Evolutionary conservation across 2,888 invertebrate species (phyloP), one percentile per base, ranked within the genome.

Genomic region (Drosophila prostipennis): DNA sequence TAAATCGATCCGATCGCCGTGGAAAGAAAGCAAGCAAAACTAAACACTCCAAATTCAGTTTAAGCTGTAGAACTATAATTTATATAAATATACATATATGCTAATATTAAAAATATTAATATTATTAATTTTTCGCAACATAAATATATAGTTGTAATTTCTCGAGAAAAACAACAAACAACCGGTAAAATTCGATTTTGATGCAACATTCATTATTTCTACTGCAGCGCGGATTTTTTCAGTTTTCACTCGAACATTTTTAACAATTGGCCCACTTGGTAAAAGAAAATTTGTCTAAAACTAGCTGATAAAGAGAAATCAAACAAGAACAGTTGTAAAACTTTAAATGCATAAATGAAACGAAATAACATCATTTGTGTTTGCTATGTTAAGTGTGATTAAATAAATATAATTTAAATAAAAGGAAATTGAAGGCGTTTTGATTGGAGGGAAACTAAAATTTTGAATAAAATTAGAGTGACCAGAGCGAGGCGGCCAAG

Each of bases 11-110:
- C 65, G 49, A 67, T 55, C 54, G 76, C 64, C 59, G 54, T 53
- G 59, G 64, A 72, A 56, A 29, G 63, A 77, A 60, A 43, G 75
- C 59, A 64, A 65, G 54, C 37, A 67, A 67, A 70, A 70, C 59
- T 80, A 82, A 82, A 87, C 87, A 87, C 87, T 87, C 87, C 87
- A 87, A 85, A 81, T 81, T 82, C 82, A 85, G 82, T 82, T 82
- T 82, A 82, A 82, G 77, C 82, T 82, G 87, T 85, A 87, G 82
- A 87, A 85, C 82, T 82, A 87, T 85, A 87, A 82, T 87, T 87
- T 85, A 82, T 87, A 82, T 80, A 85, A 82, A 84, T 87, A 82
- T 84, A 82, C 81, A 82, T 87, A 85, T 87, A 82, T 85, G 82
- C 85, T 82, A 82, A 82, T 82, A 82, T 82, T 82, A 87, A 87